These are phyloP conservation scores for Luidia sarsii DNA, from an alignment of 53 echinoderm and acorn worm genomes.

Conservation along the genomic window DNA sequence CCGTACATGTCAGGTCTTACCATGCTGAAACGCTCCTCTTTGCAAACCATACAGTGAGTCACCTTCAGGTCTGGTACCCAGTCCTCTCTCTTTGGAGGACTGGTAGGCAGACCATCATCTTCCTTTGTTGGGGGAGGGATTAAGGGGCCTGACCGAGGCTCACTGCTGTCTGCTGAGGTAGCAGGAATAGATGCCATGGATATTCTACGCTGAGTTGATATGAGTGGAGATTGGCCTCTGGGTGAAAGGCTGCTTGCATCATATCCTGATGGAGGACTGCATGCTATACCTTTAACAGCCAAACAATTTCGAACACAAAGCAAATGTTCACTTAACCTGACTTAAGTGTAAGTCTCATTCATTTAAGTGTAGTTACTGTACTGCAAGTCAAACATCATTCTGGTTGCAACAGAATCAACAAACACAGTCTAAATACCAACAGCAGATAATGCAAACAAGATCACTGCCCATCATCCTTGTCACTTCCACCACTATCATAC, in stretches of 20 bases:
- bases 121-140: not conserved
- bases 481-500: too few species aligned
- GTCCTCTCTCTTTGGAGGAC: constrained; percentile 85
- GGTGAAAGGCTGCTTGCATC: constrained; percentile 13
- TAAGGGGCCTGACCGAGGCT: not conserved
- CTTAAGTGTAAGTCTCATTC: too few species aligned
- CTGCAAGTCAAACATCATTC: too few species aligned
- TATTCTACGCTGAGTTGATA: not conserved
- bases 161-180: not conserved
- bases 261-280: constrained; percentile 23
- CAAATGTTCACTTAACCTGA: too few species aligned
- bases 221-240: constrained; percentile 19
- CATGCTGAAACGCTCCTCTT: constrained; percentile 93
- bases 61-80: constrained; percentile 90
- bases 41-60: constrained; percentile 90
- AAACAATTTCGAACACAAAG: too few species aligned
- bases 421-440: too few species aligned
- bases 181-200: not conserved
- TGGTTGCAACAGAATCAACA: too few species aligned
- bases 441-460: too few species aligned
- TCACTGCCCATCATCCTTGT: too few species aligned
- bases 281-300: too few species aligned
- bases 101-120: constrained; percentile 60
- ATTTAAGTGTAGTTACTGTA: too few species aligned
- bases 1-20: too few species aligned